These are phyloP conservation scores for Herminia tarsipennalis DNA, from an alignment of 2,888 invertebrate species.

Conservation along the genomic window DNA sequence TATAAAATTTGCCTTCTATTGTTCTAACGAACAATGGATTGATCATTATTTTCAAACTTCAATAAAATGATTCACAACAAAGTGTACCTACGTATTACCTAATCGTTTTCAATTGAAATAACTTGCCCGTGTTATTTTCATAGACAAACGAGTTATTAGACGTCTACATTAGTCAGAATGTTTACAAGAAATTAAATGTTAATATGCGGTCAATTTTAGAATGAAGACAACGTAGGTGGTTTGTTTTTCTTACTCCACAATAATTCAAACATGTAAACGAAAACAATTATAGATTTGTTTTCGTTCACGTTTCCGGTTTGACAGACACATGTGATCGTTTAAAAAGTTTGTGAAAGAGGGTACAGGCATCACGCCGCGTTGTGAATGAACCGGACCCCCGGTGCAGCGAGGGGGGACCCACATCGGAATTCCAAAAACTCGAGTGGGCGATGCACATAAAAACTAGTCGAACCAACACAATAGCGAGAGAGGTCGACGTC, in stretches of 20 bases:
- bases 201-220: slow-evolving; percentile 27
- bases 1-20: no score
- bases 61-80: no score
- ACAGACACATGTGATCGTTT: slow-evolving; percentile 63
- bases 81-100: no score
- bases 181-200: slow-evolving; percentile 27
- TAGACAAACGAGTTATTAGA: no score
- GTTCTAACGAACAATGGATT: no score
- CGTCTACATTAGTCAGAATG: slow-evolving; percentile 20
- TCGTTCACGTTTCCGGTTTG: slow-evolving; percentile 69
- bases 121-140: no score
- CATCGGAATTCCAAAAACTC: slow-evolving; percentile 81
- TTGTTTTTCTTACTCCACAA: slow-evolving; percentile 47
- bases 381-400: slow-evolving; percentile 81
- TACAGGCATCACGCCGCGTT: slow-evolving; percentile 71
- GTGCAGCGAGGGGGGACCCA: slow-evolving; percentile 34
- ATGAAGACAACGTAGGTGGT: slow-evolving; percentile 64
- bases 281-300: slow-evolving; percentile 74
- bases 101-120: no score
- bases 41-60: no score
- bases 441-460: slow-evolving; percentile 75
- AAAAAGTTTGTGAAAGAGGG: slow-evolving; percentile 48
- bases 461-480: slow-evolving; percentile 70
- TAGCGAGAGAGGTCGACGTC: slow-evolving; percentile 54
- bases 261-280: slow-evolving; percentile 64